Percentiles rank a stretch among this genome's conserved stretches.
These are phyloP conservation scores for Choristoneura fumiferana DNA, from an alignment of 1,140 invertebrate species.

Conservation along the genomic window DNA sequence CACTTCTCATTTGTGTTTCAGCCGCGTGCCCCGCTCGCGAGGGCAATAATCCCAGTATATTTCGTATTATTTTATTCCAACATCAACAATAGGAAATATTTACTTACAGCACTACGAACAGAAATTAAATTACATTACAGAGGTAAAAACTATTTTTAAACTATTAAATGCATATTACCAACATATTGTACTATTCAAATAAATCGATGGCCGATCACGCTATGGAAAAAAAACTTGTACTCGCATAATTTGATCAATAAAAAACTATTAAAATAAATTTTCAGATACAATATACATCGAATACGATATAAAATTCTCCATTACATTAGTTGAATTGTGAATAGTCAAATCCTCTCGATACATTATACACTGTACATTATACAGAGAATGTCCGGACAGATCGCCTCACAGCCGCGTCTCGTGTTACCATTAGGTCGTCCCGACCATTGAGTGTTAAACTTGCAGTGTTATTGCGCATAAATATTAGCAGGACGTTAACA, in stretches of 20 bases:
- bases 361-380: constrained; percentile 58
- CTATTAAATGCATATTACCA: constrained; percentile 67
- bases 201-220: constrained; percentile 43
- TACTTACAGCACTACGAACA: constrained; percentile 34
- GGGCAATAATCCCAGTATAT: constrained; percentile 9
- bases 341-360: constrained; percentile 37
- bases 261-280: constrained; percentile 57
- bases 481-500: no score
- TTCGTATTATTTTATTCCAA: constrained; percentile 19
- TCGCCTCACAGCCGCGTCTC: not conserved
- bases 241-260: constrained; percentile 55
- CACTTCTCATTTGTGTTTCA: no score
- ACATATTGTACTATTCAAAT: constrained; percentile 58
- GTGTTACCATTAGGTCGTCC: not conserved
- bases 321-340: constrained; percentile 25
- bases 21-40: not conserved
- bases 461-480: no score
- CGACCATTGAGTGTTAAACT: no score
- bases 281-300: constrained; percentile 65
- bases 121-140: constrained; percentile 49
- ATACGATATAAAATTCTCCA: constrained; percentile 54
- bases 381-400: constrained; percentile 26
- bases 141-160: constrained; percentile 53
- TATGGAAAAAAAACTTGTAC: constrained; percentile 57
- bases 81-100: constrained; percentile 28